Percentiles rank a stretch among this genome's conserved stretches.
These are phyloP conservation scores for Batillaria attramentaria DNA, from an alignment of 1,140 invertebrate species.

Conservation along the genomic window DNA sequence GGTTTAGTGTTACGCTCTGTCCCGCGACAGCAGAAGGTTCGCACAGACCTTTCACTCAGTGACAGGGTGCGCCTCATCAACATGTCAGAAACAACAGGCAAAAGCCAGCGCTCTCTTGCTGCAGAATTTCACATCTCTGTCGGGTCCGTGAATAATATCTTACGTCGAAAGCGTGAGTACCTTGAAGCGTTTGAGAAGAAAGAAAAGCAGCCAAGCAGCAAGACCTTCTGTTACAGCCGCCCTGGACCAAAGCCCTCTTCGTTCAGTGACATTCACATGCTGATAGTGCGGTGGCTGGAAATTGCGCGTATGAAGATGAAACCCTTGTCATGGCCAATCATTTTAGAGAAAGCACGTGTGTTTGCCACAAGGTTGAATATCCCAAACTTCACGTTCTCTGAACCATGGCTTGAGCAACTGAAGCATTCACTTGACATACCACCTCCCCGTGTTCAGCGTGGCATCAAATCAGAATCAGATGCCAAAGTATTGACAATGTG, in stretches of 20 bases:
- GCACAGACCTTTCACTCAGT: slow-evolving; percentile 29
- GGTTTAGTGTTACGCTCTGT: background rate
- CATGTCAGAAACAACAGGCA: slow-evolving; percentile 32
- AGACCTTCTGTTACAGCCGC: background rate
- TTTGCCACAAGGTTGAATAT: slow-evolving; percentile 28
- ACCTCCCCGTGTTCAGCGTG: background rate
- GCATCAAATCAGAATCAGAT: slow-evolving; percentile 2
- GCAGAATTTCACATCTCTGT: slow-evolving; percentile 38
- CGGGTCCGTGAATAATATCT: slow-evolving; percentile 36
- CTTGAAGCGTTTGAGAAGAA: slow-evolving; percentile 32
- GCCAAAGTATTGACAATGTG: slow-evolving; percentile 26
- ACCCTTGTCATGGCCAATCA: slow-evolving; percentile 14
- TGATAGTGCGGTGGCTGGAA: slow-evolving; percentile 30
- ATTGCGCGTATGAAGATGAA: slow-evolving; percentile 32
- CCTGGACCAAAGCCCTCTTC: slow-evolving; percentile 11
- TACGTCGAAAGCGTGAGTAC: slow-evolving; percentile 33
- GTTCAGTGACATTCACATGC: slow-evolving; percentile 24
- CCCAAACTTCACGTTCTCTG: slow-evolving; percentile 3
- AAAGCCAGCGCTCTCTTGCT: slow-evolving; percentile 32
- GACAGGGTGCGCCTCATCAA: slow-evolving; percentile 33
- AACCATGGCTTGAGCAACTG: slow-evolving; percentile 21
- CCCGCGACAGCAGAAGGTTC: slow-evolving; percentile 23
- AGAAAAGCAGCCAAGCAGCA: slow-evolving; percentile 4
- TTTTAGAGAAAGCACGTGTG: slow-evolving; percentile 32
- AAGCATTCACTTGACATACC: slow-evolving; percentile 22